phyloP scores from a whole-genome alignment of 2,113 vertebrate species.

The Anguilla rostrata region DNA sequence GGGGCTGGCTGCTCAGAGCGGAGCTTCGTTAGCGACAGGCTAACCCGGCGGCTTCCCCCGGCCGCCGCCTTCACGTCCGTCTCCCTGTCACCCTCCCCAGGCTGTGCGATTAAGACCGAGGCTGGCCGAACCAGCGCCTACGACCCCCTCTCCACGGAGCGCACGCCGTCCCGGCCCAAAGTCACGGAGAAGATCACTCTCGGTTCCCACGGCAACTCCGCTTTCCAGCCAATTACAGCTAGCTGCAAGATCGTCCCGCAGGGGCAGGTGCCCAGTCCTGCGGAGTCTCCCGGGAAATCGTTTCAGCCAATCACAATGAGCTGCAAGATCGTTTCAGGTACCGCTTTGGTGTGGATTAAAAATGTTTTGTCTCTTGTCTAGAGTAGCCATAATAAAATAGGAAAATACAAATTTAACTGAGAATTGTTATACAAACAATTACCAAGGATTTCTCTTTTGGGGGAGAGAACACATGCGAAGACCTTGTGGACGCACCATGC shows the following conservation, averaged over 20 bases:
- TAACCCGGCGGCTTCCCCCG: neutral
- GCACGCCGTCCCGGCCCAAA: constrained; percentile 84
- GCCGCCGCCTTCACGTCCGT: neutral
- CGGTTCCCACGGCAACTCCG: constrained; percentile 93
- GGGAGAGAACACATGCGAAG: neutral
- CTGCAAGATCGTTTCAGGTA: constrained; percentile 99
- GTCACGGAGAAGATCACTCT: constrained; percentile 82
- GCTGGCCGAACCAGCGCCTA: constrained; percentile 68
- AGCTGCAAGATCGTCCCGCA: constrained; percentile 97
- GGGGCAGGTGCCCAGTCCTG: constrained; percentile 81
- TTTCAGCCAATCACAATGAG: constrained; percentile 99
- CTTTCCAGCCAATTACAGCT: constrained; percentile 95
- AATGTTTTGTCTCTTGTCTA: neutral
- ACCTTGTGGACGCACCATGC: no score
- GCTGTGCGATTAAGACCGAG: constrained; percentile 75
- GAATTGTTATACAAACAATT: neutral
- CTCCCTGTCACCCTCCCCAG: constrained; percentile 48
- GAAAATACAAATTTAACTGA: neutral
- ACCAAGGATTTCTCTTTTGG: neutral
- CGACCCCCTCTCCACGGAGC: constrained; percentile 76
- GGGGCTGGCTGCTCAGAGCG: neutral
- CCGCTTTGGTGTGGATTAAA: constrained; percentile 25
- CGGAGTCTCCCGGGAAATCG: constrained; percentile 92
- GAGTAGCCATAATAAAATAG: neutral
- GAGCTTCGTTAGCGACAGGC: neutral